A percentile compares a stretch with the other conserved stretches of the same genome.
Evolutionary conservation across 2,113 vertebrate species (phyloP).

Genomic region (Hucho hucho): DNA sequence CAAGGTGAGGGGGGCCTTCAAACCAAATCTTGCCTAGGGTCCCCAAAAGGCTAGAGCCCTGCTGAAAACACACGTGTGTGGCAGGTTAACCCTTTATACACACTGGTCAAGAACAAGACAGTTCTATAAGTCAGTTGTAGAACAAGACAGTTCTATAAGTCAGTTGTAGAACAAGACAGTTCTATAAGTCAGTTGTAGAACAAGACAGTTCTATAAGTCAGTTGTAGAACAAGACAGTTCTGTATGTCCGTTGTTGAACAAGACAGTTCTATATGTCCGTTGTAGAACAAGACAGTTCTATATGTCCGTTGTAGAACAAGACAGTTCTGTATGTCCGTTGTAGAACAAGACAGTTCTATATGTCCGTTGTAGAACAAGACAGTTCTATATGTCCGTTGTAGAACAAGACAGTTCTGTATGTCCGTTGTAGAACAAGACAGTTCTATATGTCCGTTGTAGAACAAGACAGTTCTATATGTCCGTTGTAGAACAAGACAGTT

Average conservation of each 20-base stretch:
- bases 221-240: too few species aligned
- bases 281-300: too few species aligned
- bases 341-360: not conserved
- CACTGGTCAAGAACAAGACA: conserved; percentile 5
- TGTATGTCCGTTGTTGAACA: not conserved
- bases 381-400: not conserved
- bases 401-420: not conserved
- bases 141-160: not conserved
- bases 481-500: not conserved
- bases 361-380: not conserved
- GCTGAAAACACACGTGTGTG: conserved; percentile 9
- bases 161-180: too few species aligned
- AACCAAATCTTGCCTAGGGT: too few species aligned
- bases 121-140: not conserved
- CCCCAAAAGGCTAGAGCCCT: too few species aligned
- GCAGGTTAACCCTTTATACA: not conserved
- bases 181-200: not conserved
- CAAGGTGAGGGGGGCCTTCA: too few species aligned
- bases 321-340: not conserved
- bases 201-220: not conserved
- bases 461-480: not conserved
- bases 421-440: not conserved
- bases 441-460: not conserved
- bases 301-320: not conserved
- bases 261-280: not conserved